Evolutionary conservation across 2,113 vertebrate species (phyloP), one percentile per base, ranked within the genome.

Genomic region (Albula glossodonta): DNA sequence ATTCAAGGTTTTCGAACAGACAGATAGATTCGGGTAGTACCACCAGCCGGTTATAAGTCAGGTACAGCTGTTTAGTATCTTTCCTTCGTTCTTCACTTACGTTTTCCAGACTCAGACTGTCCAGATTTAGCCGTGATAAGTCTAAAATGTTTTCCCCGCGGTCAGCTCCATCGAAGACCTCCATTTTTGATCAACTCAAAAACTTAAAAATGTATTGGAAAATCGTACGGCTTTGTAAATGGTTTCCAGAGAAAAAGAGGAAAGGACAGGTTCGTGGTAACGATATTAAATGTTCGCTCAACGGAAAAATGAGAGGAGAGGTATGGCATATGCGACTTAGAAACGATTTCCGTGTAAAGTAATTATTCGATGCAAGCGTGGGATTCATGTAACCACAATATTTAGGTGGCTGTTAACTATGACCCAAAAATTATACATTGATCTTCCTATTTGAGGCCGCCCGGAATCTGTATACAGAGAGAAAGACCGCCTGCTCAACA

Each of bases 1-100:
- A 94, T 92, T 96, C 95, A 11, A 99, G 94, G 87, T 96, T 95
- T 86, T 91, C 94, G 92, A 99, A 98, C 50, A 88, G 83, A 87
- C 93, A 91, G 83, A 98, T n/a, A 3, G 93, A 93, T 13, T 90
- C 93, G 88, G 96, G 96, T 19, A 99, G 93, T 53, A 94, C 92
- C 86, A 85, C 80, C 41, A 98, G 90, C 1, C 96, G 94, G 93
- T 97, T 97, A 87, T 97, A 94, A 5, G 96, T 93, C 88, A 98
- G 89, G 91, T 97, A 95, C 63, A 99, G 90, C 57, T 97, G 96
- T 12, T 90, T 93, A 19, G 96, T 92, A 84, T 96, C 96, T 3
- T 92, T 92, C 88, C 91, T 94, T 86, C 95, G 92, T 85, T 95
- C 93, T 4, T 94, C 92, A 87, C 94, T 92, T 2, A 96, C 9